Evolutionary conservation across 2,888 invertebrate species (phyloP).

Genomic region (Thera obeliscata): DNA sequence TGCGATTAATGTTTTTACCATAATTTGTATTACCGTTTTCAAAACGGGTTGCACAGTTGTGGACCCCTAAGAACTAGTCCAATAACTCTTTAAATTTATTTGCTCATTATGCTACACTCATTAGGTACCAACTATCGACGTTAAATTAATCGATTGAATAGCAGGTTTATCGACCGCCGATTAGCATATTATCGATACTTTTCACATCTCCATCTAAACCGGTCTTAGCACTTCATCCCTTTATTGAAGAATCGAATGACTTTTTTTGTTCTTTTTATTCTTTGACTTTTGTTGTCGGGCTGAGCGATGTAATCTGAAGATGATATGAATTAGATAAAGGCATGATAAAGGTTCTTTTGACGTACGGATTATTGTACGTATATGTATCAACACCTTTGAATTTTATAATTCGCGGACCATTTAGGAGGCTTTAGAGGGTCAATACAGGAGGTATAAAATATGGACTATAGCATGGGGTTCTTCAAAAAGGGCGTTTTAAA

Average conservation of each 20-base stretch:
- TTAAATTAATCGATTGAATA: constrained; percentile 15
- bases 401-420: constrained; percentile 2
- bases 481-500: no score
- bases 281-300: constrained; percentile 23
- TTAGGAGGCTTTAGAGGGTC: not conserved
- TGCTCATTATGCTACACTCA: constrained; percentile 1
- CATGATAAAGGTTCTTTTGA: constrained; percentile 7
- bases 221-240: constrained; percentile 30
- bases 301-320: constrained; percentile 15
- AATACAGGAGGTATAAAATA: not conserved
- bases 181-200: constrained; percentile 28
- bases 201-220: constrained; percentile 25
- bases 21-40: not conserved
- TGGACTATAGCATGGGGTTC: no score
- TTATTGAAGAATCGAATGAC: constrained; percentile 30
- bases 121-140: not conserved
- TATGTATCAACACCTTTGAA: constrained; percentile 2
- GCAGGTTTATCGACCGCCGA: constrained; percentile 28
- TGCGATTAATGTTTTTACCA: no score
- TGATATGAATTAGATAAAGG: constrained; percentile 21
- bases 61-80: constrained; percentile 1
- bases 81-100: constrained; percentile 2
- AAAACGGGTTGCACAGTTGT: not conserved
- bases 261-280: constrained; percentile 22
- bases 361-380: constrained; percentile 10